These are phyloP conservation scores for Aphis gossypii DNA, from an alignment of 1,140 invertebrate species.

Conservation along the genomic window DNA sequence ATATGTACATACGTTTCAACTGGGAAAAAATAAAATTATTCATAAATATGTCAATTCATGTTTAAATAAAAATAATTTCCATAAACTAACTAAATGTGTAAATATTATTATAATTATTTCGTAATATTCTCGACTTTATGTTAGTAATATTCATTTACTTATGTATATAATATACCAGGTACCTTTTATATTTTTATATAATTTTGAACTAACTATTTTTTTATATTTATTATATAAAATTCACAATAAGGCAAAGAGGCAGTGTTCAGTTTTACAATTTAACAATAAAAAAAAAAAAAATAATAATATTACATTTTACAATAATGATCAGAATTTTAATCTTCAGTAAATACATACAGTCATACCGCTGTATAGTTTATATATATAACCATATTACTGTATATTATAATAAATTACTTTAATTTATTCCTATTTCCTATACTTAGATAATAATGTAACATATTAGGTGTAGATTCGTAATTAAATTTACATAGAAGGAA, in stretches of 20 bases:
- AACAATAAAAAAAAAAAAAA: neutral
- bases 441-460: neutral
- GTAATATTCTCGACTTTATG: neutral
- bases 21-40: neutral
- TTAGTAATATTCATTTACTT: neutral
- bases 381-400: neutral
- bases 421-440: neutral
- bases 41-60: neutral
- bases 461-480: neutral
- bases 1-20: neutral
- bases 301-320: neutral
- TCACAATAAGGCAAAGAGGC: neutral
- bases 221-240: neutral
- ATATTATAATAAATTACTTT: neutral
- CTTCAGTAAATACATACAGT: neutral
- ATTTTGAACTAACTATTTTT: neutral
- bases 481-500: neutral
- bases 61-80: neutral
- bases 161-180: neutral
- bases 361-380: neutral
- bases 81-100: neutral
- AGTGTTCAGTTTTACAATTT: neutral
- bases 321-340: neutral
- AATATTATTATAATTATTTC: conserved; percentile 1
- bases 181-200: neutral